Percentiles rank a stretch among this genome's conserved stretches.
These are phyloP conservation scores for Leucozona laternaria DNA, from an alignment of 2,888 invertebrate species.

Conservation along the genomic window DNA sequence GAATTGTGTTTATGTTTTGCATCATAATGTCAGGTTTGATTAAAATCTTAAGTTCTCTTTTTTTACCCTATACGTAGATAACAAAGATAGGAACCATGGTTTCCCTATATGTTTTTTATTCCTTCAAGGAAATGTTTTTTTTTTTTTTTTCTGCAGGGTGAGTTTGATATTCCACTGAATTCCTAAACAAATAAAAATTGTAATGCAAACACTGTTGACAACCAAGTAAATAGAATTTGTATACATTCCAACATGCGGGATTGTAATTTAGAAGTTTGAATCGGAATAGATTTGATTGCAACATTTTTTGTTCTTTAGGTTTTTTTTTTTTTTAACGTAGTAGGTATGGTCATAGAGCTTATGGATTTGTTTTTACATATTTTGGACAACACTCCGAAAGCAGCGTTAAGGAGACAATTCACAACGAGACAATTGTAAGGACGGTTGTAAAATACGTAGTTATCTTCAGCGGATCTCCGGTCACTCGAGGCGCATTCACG, in stretches of 20 bases:
- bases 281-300: constrained; percentile 27
- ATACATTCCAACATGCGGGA: constrained; percentile 14
- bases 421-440: too few relatives aligned
- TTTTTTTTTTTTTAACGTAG: neutral
- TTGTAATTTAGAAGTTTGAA: constrained; percentile 16
- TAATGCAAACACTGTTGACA: constrained; percentile 36
- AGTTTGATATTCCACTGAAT: constrained; percentile 2
- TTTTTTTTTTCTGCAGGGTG: neutral
- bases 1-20: too few relatives aligned
- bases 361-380: too few relatives aligned
- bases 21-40: too few relatives aligned
- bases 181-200: constrained; percentile 38
- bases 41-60: too few relatives aligned
- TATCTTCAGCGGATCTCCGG: too few relatives aligned
- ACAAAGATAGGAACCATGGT: neutral
- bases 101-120: constrained; percentile 16
- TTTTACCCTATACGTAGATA: too few relatives aligned
- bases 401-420: too few relatives aligned
- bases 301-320: neutral
- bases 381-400: too few relatives aligned
- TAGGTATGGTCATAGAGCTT: too few relatives aligned
- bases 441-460: too few relatives aligned
- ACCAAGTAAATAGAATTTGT: constrained; percentile 31
- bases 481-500: too few relatives aligned
- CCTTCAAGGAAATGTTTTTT: neutral